Base-by-base conservation (phyloP, 2,888 invertebrate genomes). In the Macrophya annulata region DNA sequence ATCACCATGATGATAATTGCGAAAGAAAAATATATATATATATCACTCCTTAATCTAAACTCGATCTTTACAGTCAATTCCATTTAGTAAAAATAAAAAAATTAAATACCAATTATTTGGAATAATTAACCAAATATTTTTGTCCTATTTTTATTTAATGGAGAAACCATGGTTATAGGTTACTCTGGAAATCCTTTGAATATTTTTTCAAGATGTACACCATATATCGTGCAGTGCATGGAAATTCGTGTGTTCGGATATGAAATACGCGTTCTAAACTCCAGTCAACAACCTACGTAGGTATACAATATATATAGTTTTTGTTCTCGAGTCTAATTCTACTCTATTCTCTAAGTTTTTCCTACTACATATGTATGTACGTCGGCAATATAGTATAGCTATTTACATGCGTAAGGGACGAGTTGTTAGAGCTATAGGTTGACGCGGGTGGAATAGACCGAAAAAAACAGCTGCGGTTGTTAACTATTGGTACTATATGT, bases 391-490 rank as follows among this genome's bases (percentile, higher is more conserved):
- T 48, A 48, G n/a, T 48, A 4, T 48, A 48, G 1, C 21, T 62
- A 12, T 10, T 21, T 62, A 62, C 4, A 21, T 10, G 25, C 10
- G 21, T 25, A 12, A 62, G 62, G 62, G 62, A 25, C 62, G 62
- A 25, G 25, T 62, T 62, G 62, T 21, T 9, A 25, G 62, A 25
- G 25, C 3, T 3, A 3, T 31, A 25, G 62, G 21, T 25, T 62
- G 25, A 62, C 62, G 62, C 62, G 62, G 62, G 25, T 62, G 12
- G 21, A 25, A 62, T 4, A 21, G 62, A 62, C 62, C 21, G 62
- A 62, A 62, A 62, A 62, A 62, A 62, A 62, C 62, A 62, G 62
- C 62, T 62, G 62, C 62, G 62, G 55, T 62, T 62, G 25, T 62
- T 62, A 62, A 25, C 62, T 25, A 62, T 62, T 62, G 25, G 21